Evolutionary conservation across 2,888 invertebrate genomes (phyloP), one percentile per base, ranked within the genome.

Genomic region (Apoda limacodes): DNA sequence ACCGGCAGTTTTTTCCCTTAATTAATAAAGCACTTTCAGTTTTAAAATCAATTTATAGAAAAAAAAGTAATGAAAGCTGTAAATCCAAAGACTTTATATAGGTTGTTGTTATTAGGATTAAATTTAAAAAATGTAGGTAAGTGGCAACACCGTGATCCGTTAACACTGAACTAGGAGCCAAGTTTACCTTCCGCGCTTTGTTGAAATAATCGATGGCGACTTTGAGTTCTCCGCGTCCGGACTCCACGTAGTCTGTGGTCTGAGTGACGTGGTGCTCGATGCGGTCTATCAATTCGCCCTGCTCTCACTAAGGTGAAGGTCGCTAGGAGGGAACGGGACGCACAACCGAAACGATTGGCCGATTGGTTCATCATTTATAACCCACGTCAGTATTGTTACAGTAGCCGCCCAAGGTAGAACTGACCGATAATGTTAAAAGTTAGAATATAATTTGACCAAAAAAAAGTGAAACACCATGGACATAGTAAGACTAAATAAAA

Each of bases 231-330:
- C 81, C 84, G 54, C 88, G 88, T 52, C 93, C 95, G 45, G 85
- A 83, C 61, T 88, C 88, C 56, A 95, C 90, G 83, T 90, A 91
- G 72, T 93, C 91, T 49, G 87, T 87, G 47, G 94, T 89, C 71
- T 90, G 88, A 56, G 89, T 88, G 49, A 96, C 95, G 82, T 95
- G 93, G 83, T 91, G 91, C 84, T 96, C 95, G 81, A 96, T 92
- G 72, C 93, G 86, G 84, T 95, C 94, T 66, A 95, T 88, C 85
- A 94, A 89, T 82, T 95, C 95, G 64, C 95, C 96, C 95, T 96
- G 83, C 63, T 61, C 55, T 63, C 58, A 61, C 71, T 71, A 72
- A 71, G 63, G 66, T 55, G 48, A 49, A 48, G 52, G 58, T 60
- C 68, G 65, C 63, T 55, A 55, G 70, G 68, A 63, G 64, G 69